Evolutionary conservation across 2,888 invertebrate species (phyloP).

Genomic region (Tortrix viridana): DNA sequence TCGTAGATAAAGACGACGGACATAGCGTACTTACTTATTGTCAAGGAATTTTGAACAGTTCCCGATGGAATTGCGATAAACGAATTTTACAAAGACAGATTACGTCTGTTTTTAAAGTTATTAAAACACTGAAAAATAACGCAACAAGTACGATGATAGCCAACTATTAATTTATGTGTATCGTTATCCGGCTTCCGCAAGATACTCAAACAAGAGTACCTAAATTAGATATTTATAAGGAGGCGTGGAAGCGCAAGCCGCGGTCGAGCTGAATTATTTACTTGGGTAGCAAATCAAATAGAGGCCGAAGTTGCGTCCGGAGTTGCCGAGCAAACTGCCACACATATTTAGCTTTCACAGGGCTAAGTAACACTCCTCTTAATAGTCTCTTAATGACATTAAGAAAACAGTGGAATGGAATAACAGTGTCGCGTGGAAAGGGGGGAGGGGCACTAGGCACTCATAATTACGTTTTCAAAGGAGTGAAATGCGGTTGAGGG

Average conservation of each 20-base stretch:
- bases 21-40: no score
- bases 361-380: conserved; percentile 51
- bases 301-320: conserved; percentile 43
- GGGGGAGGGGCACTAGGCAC: conserved; percentile 45
- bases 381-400: conserved; percentile 57
- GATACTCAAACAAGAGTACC: conserved; percentile 31
- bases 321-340: conserved; percentile 42
- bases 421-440: conserved; percentile 48
- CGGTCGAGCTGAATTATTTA: conserved; percentile 48
- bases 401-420: conserved; percentile 55
- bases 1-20: no score
- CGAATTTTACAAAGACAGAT: no score
- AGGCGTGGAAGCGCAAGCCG: conserved; percentile 20
- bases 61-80: no score
- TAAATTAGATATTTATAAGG: conserved; percentile 23
- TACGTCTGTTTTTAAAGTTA: no score
- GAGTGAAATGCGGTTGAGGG: conserved; percentile 66
- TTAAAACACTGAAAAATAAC: neutral
- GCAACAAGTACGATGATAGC: neutral
- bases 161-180: conserved; percentile 20
- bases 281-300: conserved; percentile 50
- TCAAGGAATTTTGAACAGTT: no score
- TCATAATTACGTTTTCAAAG: conserved; percentile 73
- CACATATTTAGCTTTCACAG: conserved; percentile 50
- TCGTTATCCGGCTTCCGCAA: conserved; percentile 11